Evolutionary conservation across 2,797 vertebrate genomes (phyloP).

Genomic region (Babyrousa celebensis): DNA sequence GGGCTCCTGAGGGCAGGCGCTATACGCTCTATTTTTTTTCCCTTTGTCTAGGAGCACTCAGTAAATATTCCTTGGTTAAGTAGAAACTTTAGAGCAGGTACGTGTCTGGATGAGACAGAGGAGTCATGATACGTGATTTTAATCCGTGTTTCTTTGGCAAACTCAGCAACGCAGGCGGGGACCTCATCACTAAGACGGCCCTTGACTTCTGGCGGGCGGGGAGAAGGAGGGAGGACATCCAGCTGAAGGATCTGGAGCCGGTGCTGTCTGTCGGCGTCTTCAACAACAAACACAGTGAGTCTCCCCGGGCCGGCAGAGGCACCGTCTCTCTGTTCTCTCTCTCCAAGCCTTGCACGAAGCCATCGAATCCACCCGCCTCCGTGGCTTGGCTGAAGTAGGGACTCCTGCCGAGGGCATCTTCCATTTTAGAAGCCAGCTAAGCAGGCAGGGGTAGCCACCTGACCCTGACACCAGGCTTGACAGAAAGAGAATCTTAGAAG

Average conservation of each 20-base stretch:
- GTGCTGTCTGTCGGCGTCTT: constrained; percentile 94
- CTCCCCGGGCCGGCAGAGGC: accelerated
- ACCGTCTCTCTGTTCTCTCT: no score
- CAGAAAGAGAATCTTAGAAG: not conserved
- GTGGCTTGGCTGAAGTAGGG: not conserved
- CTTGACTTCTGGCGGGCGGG: constrained; percentile 95
- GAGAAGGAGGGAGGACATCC: constrained; percentile 93
- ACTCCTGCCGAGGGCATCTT: not conserved
- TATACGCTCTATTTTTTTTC: not conserved
- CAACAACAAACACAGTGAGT: constrained; percentile 97
- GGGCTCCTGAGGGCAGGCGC: not conserved
- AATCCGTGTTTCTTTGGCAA: constrained; percentile 5
- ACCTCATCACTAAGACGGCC: constrained; percentile 93
- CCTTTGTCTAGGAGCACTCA: not conserved
- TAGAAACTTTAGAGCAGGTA: not conserved
- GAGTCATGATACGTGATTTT: not conserved
- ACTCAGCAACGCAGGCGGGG: constrained; percentile 95
- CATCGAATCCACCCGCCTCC: accelerated
- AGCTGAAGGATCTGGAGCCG: constrained; percentile 94
- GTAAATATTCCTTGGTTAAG: not conserved
- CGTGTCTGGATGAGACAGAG: no score
- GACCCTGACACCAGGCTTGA: not conserved
- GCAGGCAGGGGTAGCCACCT: no score
- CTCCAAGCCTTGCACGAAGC: not conserved
- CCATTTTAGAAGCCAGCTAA: not conserved